Conservation (phyloP, 2,113 vertebrate genomes). For the Pristiophorus japonicus region DNA sequence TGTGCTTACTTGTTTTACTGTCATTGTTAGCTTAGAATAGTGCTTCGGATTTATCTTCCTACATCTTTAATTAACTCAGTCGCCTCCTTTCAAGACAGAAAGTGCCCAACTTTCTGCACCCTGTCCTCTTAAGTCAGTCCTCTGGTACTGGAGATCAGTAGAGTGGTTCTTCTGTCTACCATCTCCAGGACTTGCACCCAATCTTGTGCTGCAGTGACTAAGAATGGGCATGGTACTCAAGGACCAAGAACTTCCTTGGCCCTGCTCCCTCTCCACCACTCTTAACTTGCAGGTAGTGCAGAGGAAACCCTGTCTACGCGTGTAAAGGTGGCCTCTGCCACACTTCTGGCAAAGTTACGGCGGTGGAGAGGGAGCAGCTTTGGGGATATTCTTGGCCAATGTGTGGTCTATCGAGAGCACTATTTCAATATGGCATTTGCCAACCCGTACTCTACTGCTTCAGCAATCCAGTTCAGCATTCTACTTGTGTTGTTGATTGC, state of each 20-base stretch:
- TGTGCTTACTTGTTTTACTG: neutral
- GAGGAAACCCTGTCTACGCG: neutral
- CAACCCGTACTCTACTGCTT: neutral
- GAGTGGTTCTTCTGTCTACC: neutral
- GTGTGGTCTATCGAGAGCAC: neutral
- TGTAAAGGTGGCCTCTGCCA: too few relatives aligned
- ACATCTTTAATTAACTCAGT: neutral
- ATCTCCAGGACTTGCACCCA: too few relatives aligned
- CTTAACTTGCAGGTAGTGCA: neutral
- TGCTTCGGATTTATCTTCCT: neutral
- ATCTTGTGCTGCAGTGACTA: neutral
- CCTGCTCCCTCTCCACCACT: neutral
- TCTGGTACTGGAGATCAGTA: neutral
- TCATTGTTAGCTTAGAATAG: neutral
- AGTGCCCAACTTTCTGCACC: neutral
- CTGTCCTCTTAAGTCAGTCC: neutral
- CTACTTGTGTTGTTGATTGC: neutral
- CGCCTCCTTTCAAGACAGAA: neutral
- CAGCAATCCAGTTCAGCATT: too few relatives aligned
- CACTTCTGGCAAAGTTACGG: too few relatives aligned
- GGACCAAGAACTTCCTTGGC: neutral
- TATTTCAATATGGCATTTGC: neutral
- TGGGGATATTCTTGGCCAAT: too few relatives aligned
- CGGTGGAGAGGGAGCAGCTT: too few relatives aligned
- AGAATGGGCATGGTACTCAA: neutral